Conservation (phyloP, 2,888 invertebrate genomes). For the Drosophila meridiana region DNA sequence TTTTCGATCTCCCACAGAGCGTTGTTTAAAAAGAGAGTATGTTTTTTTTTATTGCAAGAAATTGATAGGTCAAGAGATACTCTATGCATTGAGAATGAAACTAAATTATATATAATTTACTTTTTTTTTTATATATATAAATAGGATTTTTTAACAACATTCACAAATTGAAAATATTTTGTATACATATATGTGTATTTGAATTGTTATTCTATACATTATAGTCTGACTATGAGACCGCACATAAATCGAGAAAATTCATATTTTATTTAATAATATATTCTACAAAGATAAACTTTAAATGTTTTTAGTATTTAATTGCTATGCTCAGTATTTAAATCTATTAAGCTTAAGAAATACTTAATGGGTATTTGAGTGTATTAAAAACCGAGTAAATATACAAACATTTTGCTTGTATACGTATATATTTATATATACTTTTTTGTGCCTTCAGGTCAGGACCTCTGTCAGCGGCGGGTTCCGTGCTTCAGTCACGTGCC, state of each 20-base stretch:
- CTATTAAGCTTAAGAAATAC: background rate
- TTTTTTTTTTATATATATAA: too few relatives aligned
- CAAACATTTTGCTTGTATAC: slow-evolving; percentile 20
- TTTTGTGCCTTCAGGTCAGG: background rate
- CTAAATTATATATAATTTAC: too few relatives aligned
- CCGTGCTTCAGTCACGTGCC: slow-evolving; percentile 51
- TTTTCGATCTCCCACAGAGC: slow-evolving; percentile 64
- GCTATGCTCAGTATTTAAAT: background rate
- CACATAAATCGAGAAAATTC: too few relatives aligned
- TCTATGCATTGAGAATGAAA: background rate
- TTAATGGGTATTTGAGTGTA: slow-evolving; percentile 17
- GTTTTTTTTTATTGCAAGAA: background rate
- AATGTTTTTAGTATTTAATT: background rate
- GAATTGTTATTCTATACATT: too few relatives aligned
- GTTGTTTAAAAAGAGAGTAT: slow-evolving; percentile 34
- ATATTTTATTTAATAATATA: too few relatives aligned
- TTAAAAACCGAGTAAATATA: slow-evolving; percentile 18
- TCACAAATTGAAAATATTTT: too few relatives aligned
- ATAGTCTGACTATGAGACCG: too few relatives aligned
- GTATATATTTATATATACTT: background rate
- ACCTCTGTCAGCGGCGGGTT: slow-evolving; percentile 2
- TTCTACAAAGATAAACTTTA: background rate
- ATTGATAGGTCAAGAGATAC: background rate
- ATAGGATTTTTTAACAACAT: too few relatives aligned
- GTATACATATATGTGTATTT: too few relatives aligned